Evolutionary conservation across 2,888 invertebrate genomes (phyloP), one percentile per base, ranked within the genome.

Genomic region (Dendrolimus houi): DNA sequence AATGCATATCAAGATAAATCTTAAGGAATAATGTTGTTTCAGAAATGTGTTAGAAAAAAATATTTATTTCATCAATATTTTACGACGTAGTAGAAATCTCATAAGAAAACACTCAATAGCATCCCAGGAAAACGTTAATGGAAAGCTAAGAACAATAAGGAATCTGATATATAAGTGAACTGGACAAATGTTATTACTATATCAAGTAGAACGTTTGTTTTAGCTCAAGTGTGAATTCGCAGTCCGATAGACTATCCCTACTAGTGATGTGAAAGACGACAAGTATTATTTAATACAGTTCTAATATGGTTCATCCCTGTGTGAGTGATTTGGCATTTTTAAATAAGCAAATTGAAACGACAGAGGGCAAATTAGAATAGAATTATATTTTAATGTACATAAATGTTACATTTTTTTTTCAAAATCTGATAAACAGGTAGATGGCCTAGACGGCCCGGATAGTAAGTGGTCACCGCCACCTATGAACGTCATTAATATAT

Each of bases 161-260:
- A 87, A 88, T 87, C 84, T 74, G 87, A 87, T 87, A 87, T 87
- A 87, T 85, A 78, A 85, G 83, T 81, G 82, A 81, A 77, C 76
- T 68, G 67, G 65, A 74, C 71, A 70, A 77, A 78, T 87, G 85
- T 87, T 88, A 83, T 88, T 86, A 80, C 82, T 83, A 81, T 76
- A 68, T 74, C 29, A 29, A 64, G 67, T 68, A 64, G 65, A 60
- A 69, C 81, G 72, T 87, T 86, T 84, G 71, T 78, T 75, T 77
- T 83, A 71, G 69, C 71, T 72, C 74, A 76, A 79, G 83, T 83
- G 80, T 68, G 78, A 77, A 79, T 72, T 66, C 47, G 12, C 47
- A 47, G 12, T 47, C 9, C 47, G 47, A 29, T 29, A 29, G 47
- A 47, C 2, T 47, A 12, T 47, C 8, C 12, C 12, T 29, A 29